phyloP scores from a whole-genome alignment of 2,113 vertebrate genomes.

The Cynocephalus volans region DNA sequence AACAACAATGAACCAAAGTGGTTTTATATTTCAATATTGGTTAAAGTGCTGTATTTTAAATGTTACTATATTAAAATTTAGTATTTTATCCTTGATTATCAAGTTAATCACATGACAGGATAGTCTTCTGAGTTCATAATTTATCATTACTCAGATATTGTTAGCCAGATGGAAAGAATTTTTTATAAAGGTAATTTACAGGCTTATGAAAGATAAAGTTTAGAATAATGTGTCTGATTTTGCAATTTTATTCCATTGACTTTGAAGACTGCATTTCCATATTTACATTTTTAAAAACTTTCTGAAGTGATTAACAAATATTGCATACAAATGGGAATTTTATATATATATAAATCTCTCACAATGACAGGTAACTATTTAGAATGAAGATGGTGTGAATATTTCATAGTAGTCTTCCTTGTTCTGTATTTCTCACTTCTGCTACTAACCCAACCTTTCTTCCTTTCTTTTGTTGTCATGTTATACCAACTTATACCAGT shows the following conservation, averaged over 20 bases:
- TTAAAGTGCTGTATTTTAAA: slow-evolving; percentile 51
- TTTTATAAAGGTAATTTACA: slow-evolving; percentile 47
- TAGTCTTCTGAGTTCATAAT: slow-evolving; percentile 37
- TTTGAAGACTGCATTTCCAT: slow-evolving; percentile 39
- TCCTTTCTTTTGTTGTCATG: neutral
- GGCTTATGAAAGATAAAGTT: slow-evolving; percentile 41
- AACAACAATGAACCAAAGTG: slow-evolving; percentile 48
- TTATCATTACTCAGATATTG: neutral
- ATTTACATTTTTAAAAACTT: slow-evolving; percentile 30
- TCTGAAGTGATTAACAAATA: slow-evolving; percentile 33
- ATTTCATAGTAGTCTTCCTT: neutral
- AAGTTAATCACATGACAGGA: slow-evolving; percentile 39
- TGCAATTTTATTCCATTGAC: slow-evolving; percentile 34
- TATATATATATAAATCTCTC: neutral
- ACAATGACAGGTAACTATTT: neutral
- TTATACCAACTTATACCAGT: neutral
- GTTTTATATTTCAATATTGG: neutral
- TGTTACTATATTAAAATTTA: slow-evolving; percentile 64
- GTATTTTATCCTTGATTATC: slow-evolving; percentile 64
- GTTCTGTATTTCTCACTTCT: neutral
- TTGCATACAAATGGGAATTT: neutral
- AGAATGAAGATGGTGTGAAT: neutral
- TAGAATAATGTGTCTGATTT: slow-evolving; percentile 17
- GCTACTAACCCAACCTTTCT: neutral
- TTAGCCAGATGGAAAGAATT: slow-evolving; percentile 34